Percentiles rank a stretch among this genome's conserved stretches.
phyloP scores from a whole-genome alignment of 1,140 invertebrate genomes.

The Episyrphus balteatus region DNA sequence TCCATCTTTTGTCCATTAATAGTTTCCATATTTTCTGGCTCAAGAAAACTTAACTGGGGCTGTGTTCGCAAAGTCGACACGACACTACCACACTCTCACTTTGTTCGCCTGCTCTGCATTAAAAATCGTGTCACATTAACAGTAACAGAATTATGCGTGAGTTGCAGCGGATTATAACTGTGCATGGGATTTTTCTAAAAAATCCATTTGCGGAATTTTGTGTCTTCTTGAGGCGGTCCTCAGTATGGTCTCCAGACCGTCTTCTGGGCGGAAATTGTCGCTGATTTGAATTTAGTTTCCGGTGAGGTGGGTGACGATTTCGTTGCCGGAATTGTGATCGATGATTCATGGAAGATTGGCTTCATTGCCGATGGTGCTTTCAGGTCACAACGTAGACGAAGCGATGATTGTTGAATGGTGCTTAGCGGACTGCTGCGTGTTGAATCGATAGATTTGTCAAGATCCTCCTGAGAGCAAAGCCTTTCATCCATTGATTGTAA shows the following conservation, averaged over 20 bases:
- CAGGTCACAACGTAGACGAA: conserved; percentile 40
- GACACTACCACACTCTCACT: no score
- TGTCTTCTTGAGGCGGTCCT: conserved; percentile 10
- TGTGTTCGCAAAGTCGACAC: neutral
- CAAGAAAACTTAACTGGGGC: neutral
- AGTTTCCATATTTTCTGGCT: neutral
- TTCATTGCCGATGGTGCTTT: conserved; percentile 48
- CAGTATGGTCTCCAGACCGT: conserved; percentile 68
- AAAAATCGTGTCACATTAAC: no score
- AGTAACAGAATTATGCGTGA: no score
- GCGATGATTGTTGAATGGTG: conserved; percentile 11
- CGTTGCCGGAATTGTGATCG: neutral
- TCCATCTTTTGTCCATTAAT: neutral
- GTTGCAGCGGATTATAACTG: no score
- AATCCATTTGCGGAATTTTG: neutral
- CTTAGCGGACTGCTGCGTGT: conserved; percentile 19
- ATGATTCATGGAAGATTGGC: conserved; percentile 32
- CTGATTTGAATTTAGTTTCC: conserved; percentile 48
- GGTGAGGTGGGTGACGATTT: conserved; percentile 39
- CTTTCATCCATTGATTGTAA: conserved; percentile 36
- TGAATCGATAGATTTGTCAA: conserved; percentile 29
- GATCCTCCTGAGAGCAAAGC: conserved; percentile 31
- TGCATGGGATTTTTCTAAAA: neutral
- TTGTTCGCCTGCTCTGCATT: no score
- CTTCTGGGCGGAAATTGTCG: conserved; percentile 44